Evolutionary conservation across 2,113 vertebrate genomes (phyloP).

Genomic region (Protobothrops flavoviridis): DNA sequence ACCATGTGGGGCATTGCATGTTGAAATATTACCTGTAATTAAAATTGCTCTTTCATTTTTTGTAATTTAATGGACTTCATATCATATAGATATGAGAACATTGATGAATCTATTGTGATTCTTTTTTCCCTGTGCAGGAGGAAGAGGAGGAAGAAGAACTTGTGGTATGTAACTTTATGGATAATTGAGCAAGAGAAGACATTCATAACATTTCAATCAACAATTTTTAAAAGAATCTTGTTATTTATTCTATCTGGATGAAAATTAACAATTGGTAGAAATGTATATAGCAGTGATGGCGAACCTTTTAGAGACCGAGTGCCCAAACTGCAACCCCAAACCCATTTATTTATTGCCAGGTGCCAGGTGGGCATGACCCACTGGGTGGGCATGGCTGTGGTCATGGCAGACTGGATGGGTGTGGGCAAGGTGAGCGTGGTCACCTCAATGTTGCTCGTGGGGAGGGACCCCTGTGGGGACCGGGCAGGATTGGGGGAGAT

Average conservation of each 20-base stretch:
- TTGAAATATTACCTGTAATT: background rate
- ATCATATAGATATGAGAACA: background rate
- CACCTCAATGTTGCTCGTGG: no score
- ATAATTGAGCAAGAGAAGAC: background rate
- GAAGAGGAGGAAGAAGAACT: conserved; percentile 72
- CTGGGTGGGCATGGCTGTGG: no score
- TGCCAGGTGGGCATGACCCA: no score
- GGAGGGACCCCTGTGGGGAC: no score
- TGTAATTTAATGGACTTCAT: background rate
- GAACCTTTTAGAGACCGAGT: no score
- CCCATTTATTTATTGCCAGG: no score
- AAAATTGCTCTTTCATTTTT: background rate
- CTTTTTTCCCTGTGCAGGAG: conserved; percentile 47
- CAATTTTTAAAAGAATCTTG: background rate
- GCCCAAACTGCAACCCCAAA: no score
- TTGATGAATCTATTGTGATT: background rate
- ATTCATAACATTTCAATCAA: background rate
- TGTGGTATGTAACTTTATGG: conserved; percentile 41
- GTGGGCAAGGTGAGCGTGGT: no score
- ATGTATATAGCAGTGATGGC: background rate
- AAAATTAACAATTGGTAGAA: background rate
- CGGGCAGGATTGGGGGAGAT: no score
- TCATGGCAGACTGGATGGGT: no score
- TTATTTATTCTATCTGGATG: background rate
- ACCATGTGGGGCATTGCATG: background rate